phyloP scores from a whole-genome alignment of 64 coral and sea anemone genomes.

The Acropora tenuis region DNA sequence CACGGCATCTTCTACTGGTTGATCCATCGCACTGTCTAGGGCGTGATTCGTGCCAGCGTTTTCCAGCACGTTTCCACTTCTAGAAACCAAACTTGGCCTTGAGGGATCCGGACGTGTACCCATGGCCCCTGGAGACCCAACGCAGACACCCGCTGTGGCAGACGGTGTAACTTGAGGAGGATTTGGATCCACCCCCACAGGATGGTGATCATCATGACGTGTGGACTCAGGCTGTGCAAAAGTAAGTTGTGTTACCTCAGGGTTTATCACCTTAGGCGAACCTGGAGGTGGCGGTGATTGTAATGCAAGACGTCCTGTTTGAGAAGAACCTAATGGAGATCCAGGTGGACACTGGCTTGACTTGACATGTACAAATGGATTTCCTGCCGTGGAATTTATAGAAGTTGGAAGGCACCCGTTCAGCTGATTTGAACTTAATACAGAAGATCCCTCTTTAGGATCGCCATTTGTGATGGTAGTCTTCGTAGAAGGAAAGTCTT shows the following conservation, averaged over 20 bases:
- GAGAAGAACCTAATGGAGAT: not conserved
- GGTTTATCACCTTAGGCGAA: no score
- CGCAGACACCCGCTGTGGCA: no score
- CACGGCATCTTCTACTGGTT: not conserved
- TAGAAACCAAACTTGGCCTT: not conserved
- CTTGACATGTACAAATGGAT: not conserved
- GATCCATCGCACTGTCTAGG: slow-evolving; percentile 8
- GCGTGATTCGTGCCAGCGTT: not conserved
- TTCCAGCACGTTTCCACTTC: not conserved
- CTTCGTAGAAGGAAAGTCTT: not conserved
- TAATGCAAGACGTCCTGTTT: not conserved
- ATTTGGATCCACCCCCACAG: no score
- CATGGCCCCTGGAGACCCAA: not conserved
- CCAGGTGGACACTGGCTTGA: not conserved
- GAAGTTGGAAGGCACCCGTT: not conserved
- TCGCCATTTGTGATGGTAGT: not conserved
- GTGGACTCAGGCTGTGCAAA: not conserved
- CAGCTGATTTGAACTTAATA: not conserved
- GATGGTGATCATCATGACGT: no score
- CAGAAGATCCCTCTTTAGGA: not conserved
- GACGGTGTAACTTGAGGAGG: no score
- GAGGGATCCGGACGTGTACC: not conserved
- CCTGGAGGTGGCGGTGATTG: not conserved
- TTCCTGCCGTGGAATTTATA: not conserved
- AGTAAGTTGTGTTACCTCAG: not conserved